A percentile compares a stretch with the other conserved stretches of the same genome.
These are phyloP conservation scores for Calephelis virginiensis DNA, from an alignment of 1,140 invertebrate genomes.

Conservation along the genomic window DNA sequence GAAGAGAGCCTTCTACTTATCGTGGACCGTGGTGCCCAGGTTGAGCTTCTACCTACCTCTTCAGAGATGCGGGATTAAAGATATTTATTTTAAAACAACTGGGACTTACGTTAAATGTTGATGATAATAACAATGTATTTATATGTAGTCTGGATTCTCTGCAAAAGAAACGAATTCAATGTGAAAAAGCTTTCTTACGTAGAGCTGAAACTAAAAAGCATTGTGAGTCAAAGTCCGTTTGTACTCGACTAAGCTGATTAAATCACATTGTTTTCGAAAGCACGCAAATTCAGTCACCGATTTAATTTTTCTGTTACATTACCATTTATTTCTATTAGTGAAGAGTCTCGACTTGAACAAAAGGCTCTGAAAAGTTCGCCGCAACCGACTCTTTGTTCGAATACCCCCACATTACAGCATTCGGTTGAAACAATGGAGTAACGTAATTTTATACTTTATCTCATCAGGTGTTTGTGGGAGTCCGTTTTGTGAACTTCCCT, in stretches of 20 bases:
- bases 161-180: background rate
- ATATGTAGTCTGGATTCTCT: no score
- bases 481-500: constrained; percentile 10
- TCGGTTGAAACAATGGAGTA: constrained; percentile 41
- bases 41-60: no score
- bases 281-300: constrained; percentile 15
- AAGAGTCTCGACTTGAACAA: constrained; percentile 41
- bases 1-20: no score
- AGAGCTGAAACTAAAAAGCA: background rate
- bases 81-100: no score
- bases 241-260: constrained; percentile 14
- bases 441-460: constrained; percentile 45
- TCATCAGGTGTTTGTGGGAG: constrained; percentile 40
- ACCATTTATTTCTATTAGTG: constrained; percentile 32
- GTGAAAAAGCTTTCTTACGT: background rate
- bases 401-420: constrained; percentile 46
- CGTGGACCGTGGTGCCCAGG: no score
- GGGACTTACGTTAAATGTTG: no score
- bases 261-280: constrained; percentile 14
- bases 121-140: no score
- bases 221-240: constrained; percentile 6
- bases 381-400: constrained; percentile 46
- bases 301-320: constrained; percentile 27
- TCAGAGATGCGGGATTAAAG: no score
- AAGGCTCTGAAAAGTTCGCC: constrained; percentile 46